Percentiles rank a stretch among this genome's conserved stretches.
phyloP scores from a whole-genome alignment of 1,140 invertebrate species.

The silkworm (Bombyx mori) region ASM3026992v2 NC_085131.1:5353501-5354000 shows the following conservation, averaged over 20 bases:
- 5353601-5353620: constrained; percentile 60
- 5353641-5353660: constrained; percentile 52
- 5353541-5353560: too few relatives aligned
- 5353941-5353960: too few relatives aligned
- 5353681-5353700: constrained; percentile 66
- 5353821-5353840: not conserved
- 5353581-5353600: constrained; percentile 14
- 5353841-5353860: too few relatives aligned
- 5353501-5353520: too few relatives aligned
- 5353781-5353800: not conserved
- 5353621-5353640: constrained; percentile 62
- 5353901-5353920: too few relatives aligned
- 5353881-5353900: too few relatives aligned
- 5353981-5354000: too few relatives aligned
- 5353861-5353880: too few relatives aligned
- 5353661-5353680: constrained; percentile 56
- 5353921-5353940: too few relatives aligned
- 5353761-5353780: not conserved
- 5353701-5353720: constrained; percentile 65
- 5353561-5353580: not conserved
- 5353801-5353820: not conserved
- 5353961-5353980: too few relatives aligned
- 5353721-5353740: constrained; percentile 41
- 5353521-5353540: too few relatives aligned
- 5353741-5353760: constrained; percentile 34